Evolutionary conservation across 2,888 invertebrate genomes (phyloP).

Genomic region (Choreutis nemorana): DNA sequence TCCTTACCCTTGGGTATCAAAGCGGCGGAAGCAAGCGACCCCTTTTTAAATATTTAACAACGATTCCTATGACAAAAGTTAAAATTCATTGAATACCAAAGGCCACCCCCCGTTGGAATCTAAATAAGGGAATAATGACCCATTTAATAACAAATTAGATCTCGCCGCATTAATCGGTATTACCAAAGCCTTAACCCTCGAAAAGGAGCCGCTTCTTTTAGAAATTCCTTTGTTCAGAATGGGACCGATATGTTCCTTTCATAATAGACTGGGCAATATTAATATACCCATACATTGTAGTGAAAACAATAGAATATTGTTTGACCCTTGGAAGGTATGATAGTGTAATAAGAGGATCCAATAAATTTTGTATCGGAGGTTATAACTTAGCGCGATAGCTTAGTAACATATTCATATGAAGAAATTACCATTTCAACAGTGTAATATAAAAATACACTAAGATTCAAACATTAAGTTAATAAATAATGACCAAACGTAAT

Average conservation of each 20-base stretch:
- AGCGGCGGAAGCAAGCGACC: constrained; percentile 31
- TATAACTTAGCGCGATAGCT: too few species aligned
- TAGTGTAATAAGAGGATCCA: too few species aligned
- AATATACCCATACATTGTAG: constrained; percentile 10
- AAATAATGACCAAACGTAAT: too few species aligned
- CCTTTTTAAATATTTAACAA: constrained; percentile 44
- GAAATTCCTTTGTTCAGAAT: constrained; percentile 22
- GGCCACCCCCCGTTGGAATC: constrained; percentile 32
- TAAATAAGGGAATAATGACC: constrained; percentile 47
- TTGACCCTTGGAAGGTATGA: too few species aligned
- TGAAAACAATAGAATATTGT: constrained; percentile 27
- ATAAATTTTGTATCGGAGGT: too few species aligned
- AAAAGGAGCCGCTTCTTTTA: constrained; percentile 15
- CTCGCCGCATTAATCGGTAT: constrained; percentile 34
- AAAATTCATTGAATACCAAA: constrained; percentile 53
- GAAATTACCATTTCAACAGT: too few species aligned
- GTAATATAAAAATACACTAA: too few species aligned
- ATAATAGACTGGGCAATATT: constrained; percentile 13
- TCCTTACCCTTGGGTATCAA: constrained; percentile 16
- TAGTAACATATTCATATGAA: too few species aligned
- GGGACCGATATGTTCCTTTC: constrained; percentile 10
- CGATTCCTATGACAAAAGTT: constrained; percentile 39
- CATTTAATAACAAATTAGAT: constrained; percentile 63
- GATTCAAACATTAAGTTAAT: too few species aligned
- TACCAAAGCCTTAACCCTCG: constrained; percentile 14